Evolutionary conservation across 2,797 vertebrate genomes (phyloP), one percentile per base, ranked within the genome.

Genomic region (Meda fulgida): DNA sequence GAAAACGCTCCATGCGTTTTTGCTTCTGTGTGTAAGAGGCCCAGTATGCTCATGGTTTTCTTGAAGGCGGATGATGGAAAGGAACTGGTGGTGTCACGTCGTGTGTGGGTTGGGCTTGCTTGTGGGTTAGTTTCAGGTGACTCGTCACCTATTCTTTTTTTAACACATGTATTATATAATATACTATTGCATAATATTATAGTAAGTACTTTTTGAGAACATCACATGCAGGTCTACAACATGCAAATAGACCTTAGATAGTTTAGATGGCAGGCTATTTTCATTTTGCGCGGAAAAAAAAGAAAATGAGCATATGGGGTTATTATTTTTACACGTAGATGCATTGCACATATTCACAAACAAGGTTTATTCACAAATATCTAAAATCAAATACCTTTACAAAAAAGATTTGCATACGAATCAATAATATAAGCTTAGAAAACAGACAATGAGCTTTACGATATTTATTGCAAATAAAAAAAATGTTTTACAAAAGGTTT

Each of bases 121-220:
- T 84, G 26, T 29, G 40, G 8, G 18, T 70, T n/a, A 53, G 63
- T 51, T 83, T 75, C 73, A 84, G 82, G 82, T 84, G 65, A 78
- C n/a, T 58, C 40, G 8, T 34, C 53, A 10, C 34, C n/a, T 9
- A 40, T 1, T 21, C 9, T 31, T 13, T 6, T 26, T 3, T 29
- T 18, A 2, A 29, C 8, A 51, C 11, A 48, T 11, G 70, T 48
- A 48, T 51, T 19, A 46, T 11, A 14, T 48, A 16, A 4, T 48
- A 16, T 16, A 48, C 46, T 48, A 48, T 16, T 48, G 4, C 46
- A 46, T 16, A 65, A 65, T 18, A 65, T 31, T 18, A 4, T 8
- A 65, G 26, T 31, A 31, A 65, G 13, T 16, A 31, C 6, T 31
- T 65, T 65, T 65, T 18, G 14, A 31, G 26, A 16, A 16, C 13